Evolutionary conservation across 2,888 invertebrate genomes (phyloP), one percentile per base, ranked within the genome.

Genomic region (Euclidia mi): DNA sequence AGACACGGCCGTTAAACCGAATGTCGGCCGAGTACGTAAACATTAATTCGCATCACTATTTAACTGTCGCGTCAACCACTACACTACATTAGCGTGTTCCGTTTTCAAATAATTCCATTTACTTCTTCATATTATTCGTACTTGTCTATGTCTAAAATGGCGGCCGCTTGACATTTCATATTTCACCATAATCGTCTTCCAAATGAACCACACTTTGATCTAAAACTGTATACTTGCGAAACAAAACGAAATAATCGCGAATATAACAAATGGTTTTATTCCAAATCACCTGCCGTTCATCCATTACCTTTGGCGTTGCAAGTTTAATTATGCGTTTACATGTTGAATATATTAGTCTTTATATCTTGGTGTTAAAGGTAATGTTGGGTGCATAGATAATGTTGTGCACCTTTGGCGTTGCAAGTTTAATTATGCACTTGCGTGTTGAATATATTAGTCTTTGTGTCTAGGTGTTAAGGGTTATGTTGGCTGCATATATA

Each of bases 201-300:
- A 48, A 58, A 42, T 40, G 38, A 57, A 56, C 56, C 49, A 45
- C 67, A 76, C 78, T 76, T 79, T 79, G 72, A 82, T 82, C 79
- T 82, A 71, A 58, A 73, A 65, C 56, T 56, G 78, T 70, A 66
- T 37, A 59, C 66, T 62, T 70, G 65, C 71, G 56, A 75, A 67
- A 63, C 70, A 64, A 69, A 71, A 68, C 56, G 47, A 69, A 69
- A 62, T 69, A 62, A 60, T 56, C 62, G 71, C 77, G 66, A 71
- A 76, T 71, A 75, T 75, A 78, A 79, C 77, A 78, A 76, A 83
- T 79, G 76, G 70, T 76, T 71, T 72, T 77, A 78, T 77, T 76
- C 75, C 74, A 71, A 76, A 81, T 79, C 84, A 82, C 80, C 84
- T 83, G 84, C 76, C 63, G 70, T 70, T 56, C 84, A 78, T 83